A percentile compares a stretch with the other conserved stretches of the same genome.
These are phyloP conservation scores for Ptyas mucosa DNA, from an alignment of 2,113 vertebrate genomes.

Conservation along the genomic window DNA sequence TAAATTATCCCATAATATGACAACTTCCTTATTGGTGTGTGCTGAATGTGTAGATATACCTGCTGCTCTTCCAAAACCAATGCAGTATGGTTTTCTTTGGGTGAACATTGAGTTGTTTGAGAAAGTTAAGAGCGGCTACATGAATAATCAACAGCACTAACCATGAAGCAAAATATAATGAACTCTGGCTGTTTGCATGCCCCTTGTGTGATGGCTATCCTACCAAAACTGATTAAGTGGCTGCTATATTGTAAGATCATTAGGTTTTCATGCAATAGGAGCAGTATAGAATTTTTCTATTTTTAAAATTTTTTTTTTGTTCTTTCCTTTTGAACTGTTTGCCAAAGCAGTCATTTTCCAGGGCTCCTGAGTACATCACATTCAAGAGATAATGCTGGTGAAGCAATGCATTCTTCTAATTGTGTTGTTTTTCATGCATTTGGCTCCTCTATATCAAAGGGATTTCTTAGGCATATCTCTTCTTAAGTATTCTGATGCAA, in stretches of 20 bases:
- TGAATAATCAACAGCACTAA: slow-evolving; percentile 64
- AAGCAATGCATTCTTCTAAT: slow-evolving; percentile 47
- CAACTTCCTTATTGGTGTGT: slow-evolving; percentile 73
- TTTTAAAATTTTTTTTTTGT: slow-evolving; percentile 66
- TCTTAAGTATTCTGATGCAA: background rate
- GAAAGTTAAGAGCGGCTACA: slow-evolving; percentile 59
- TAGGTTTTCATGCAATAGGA: slow-evolving; percentile 62
- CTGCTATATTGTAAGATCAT: slow-evolving; percentile 60
- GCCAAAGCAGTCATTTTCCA: slow-evolving; percentile 37
- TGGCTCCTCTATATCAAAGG: background rate
- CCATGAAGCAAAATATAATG: slow-evolving; percentile 43
- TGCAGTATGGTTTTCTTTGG: slow-evolving; percentile 63
- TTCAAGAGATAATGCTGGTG: slow-evolving; percentile 64
- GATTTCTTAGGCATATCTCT: background rate
- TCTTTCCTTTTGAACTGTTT: slow-evolving; percentile 69
- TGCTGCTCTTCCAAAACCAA: slow-evolving; percentile 68
- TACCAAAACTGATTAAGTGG: slow-evolving; percentile 53
- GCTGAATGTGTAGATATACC: slow-evolving; percentile 66
- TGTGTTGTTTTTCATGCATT: slow-evolving; percentile 43
- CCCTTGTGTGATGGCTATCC: slow-evolving; percentile 68
- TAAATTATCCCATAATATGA: slow-evolving; percentile 60
- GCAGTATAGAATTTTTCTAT: slow-evolving; percentile 44
- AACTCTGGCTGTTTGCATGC: slow-evolving; percentile 69
- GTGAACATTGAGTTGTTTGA: slow-evolving; percentile 62
- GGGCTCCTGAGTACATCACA: slow-evolving; percentile 55